Evolutionary conservation across 2,888 invertebrate genomes (phyloP), one percentile per base, ranked within the genome.

Genomic region (Perdita meconis): DNA sequence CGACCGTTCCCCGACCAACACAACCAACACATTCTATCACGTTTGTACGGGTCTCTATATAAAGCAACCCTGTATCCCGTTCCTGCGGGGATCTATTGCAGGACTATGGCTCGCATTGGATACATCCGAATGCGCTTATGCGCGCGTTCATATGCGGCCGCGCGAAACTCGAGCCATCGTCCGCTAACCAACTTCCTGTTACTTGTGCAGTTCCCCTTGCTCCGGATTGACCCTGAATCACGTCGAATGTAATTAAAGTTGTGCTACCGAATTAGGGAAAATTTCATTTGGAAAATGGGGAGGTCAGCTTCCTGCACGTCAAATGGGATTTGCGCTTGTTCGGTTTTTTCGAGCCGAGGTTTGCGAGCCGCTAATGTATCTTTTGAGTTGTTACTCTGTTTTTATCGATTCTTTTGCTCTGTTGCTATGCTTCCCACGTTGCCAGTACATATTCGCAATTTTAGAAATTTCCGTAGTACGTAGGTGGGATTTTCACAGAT

Each of bases 121-220:
- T 70, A 82, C 69, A 69, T 68, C 71, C 61, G 65, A 56, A 79
- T 67, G 75, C 71, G 71, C 71, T 82, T 70, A 64, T 82, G 68
- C 82, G 47, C 50, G 26, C 78, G 53, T 65, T 68, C 71, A 71
- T 64, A 64, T 63, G 80, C 65, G 69, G 26, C 63, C 66, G 68
- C 44, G 75, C 64, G 73, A 81, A 73, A 81, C 74, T 70, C 67
- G 56, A 64, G 38, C 63, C 30, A 63, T 69, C 70, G 68, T 70
- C 71, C 70, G 68, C 72, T 60, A 68, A 68, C 72, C 59, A 76
- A 71, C 71, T 78, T 73, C 56, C 74, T 47, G 70, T 80, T 83
- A 70, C 65, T 81, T 78, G 70, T 67, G 38, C 63, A 56, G 61
- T 71, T 78, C 68, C 64, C 42, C 64, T 64, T 63, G 65, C 30